Base-by-base conservation (phyloP, 2,797 vertebrate genomes). In the Pteronotus mesoamericanus region DNA sequence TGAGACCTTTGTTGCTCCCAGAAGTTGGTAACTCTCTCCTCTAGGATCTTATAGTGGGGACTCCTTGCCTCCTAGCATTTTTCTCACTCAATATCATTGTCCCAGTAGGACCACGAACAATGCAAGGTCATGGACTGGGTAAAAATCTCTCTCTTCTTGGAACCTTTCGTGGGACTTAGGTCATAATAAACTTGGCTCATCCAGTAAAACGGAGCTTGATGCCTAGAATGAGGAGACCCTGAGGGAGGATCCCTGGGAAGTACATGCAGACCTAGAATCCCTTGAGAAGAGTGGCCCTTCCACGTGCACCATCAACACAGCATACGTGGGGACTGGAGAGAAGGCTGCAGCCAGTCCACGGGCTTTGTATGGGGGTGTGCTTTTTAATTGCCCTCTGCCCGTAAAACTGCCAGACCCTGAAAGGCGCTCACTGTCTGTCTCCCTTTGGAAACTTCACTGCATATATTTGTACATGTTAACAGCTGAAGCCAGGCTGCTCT, bases 401-500 rank as follows among this genome's bases (percentile, higher is more conserved):
- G 92, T 98, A 97, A 98, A 98, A 94, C 79, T 0, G 78, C 68
- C 19, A 34, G 8, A 68, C 53, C 96, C 98, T 98, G 98, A 98
- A 98, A 98, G 98, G 97, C 96, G 19, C 95, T 96, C 96, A 97
- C 97, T 98, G 98, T 98, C 89, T 98, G 44, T 97, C 97, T 98
- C 94, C 94, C 95, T 96, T 95, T 98, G 98, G 98, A 98, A 98
- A 98, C 96, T 97, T 97, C 95, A 96, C 95, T 94, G 94, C 95
- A 69, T 97, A 91, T 97, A 71, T 96, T 95, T 95, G 94, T 96
- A 96, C 93, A 78, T 32, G 85, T 95, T 7, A 39, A 39, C 34
- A 68, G 97, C 97, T 83, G 89, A 98, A 97, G 97, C 93, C 96
- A 96, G 97, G 92, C 95, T 96, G 64, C 94, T 98, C 95, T 82